These are phyloP conservation scores for Tachina grossa DNA, from an alignment of 2,888 invertebrate genomes.

Conservation along the genomic window DNA sequence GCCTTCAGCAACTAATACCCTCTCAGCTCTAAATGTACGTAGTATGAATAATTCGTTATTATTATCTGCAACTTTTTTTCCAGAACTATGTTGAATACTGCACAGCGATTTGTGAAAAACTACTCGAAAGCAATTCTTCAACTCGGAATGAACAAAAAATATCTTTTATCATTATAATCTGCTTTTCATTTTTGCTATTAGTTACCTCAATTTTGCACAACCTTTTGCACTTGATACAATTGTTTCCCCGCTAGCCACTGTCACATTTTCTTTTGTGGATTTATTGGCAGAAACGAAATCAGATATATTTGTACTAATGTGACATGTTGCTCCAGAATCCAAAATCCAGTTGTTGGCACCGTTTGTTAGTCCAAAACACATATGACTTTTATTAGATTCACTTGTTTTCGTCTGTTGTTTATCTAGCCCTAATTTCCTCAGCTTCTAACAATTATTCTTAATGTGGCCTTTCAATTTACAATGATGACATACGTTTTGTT, in stretches of 20 bases:
- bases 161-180: neutral
- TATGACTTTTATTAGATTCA: neutral
- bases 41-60: neutral
- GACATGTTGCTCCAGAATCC: slow-evolving; percentile 57
- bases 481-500: neutral
- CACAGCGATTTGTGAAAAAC: neutral
- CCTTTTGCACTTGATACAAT: slow-evolving; percentile 13
- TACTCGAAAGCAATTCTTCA: neutral
- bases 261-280: slow-evolving; percentile 14
- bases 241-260: slow-evolving; percentile 33
- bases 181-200: neutral
- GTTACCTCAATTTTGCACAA: neutral
- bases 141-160: neutral
- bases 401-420: neutral
- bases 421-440: slow-evolving; percentile 7
- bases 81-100: neutral
- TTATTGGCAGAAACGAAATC: slow-evolving; percentile 3
- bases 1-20: neutral
- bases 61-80: neutral
- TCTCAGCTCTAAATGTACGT: neutral
- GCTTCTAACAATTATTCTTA: slow-evolving; percentile 6
- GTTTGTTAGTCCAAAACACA: slow-evolving; percentile 4
- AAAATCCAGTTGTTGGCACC: slow-evolving; percentile 32
- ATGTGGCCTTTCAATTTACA: slow-evolving; percentile 3
- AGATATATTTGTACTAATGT: slow-evolving; percentile 24